Base-by-base conservation (phyloP, 1,140 invertebrate species). In the Drosophila arizonae region DNA sequence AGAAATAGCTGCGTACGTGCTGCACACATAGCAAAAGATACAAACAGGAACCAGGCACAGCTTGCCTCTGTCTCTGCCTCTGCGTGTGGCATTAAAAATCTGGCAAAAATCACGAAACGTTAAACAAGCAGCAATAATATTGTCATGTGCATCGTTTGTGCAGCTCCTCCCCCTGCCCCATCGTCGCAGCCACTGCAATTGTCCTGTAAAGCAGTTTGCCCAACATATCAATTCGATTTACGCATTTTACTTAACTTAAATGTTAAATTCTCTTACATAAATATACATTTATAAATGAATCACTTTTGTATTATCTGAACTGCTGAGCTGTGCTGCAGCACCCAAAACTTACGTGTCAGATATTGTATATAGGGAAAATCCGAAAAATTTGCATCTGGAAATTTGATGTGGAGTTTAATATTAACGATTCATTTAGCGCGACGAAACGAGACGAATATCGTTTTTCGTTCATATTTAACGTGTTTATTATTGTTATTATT, bases 351-450 rank as follows among this genome's bases (percentile, higher is more conserved):
- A 94, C 94, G 94, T 94, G 94, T 94, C 90, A 94, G 92, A 92
- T 94, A 94, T 90, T 94, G 93, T 92, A 94, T 94, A 92, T 94
- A 94, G 74, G 93, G 93, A 92, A 94, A 94, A 92, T 94, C 93
- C 77, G 94, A 94, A 93, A 94, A 94, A 93, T 94, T 94, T 87
- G 93, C 93, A 92, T 93, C 94, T 94, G 70, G 30, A 67, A 60
- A 50, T 67, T 93, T 77, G 94, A 94, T 66, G 73, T 66, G 66
- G 77, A 69, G 79, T 60, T 87, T 87, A 86, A 55, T 86, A 30
- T 64, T 65, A 21, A 46, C 21, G 15, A 56, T 54, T 21, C 57
- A 61, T 58, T 30, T 52, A 58, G 57, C 54, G 56, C 51, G n/a
- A 10, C 71, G 57, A 55, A 67, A 43, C 50, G 30, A 39, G 11